These are phyloP conservation scores for Macquaria ambigua DNA, from an alignment of 2,113 vertebrate species.

Conservation along the genomic window DNA sequence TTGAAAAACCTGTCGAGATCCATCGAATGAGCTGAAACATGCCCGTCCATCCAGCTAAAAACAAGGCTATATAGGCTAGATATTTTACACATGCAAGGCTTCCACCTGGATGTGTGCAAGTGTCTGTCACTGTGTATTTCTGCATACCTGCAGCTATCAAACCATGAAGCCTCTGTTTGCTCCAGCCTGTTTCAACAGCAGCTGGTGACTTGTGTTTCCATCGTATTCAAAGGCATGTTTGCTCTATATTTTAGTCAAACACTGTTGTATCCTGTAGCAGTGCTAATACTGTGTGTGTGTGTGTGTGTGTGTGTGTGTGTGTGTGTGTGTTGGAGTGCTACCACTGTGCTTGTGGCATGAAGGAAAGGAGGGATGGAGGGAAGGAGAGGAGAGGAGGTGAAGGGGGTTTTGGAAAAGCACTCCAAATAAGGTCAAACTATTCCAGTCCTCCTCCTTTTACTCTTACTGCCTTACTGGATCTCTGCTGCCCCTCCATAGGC, in stretches of 20 bases:
- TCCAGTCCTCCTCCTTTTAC: constrained; percentile 67
- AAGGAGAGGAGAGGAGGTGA: constrained; percentile 57
- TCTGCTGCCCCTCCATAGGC: constrained; percentile 11
- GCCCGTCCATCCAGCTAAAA: background rate
- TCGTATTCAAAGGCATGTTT: constrained; percentile 48
- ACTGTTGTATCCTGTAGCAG: constrained; percentile 30
- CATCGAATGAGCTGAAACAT: background rate
- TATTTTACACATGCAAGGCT: background rate
- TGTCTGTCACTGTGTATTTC: constrained; percentile 8
- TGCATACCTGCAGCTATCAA: constrained; percentile 37
- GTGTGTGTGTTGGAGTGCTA: constrained; percentile 33
- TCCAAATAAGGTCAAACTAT: constrained; percentile 87
- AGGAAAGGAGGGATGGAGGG: constrained; percentile 8
- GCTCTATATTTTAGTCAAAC: constrained; percentile 49
- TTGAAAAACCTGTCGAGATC: background rate
- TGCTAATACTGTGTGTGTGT: constrained; percentile 14
- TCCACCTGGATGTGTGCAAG: constrained; percentile 4
- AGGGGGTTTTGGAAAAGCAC: constrained; percentile 61
- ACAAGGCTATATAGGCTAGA: background rate
- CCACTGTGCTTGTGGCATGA: constrained; percentile 46
- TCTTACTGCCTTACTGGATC: constrained; percentile 17
- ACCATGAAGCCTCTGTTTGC: constrained; percentile 46
- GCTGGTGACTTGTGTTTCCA: constrained; percentile 40
- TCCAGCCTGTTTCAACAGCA: constrained; percentile 33
- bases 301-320: constrained; percentile 22